Conservation (phyloP, 1,140 invertebrate species). For the Drosophila lowei region DNA sequence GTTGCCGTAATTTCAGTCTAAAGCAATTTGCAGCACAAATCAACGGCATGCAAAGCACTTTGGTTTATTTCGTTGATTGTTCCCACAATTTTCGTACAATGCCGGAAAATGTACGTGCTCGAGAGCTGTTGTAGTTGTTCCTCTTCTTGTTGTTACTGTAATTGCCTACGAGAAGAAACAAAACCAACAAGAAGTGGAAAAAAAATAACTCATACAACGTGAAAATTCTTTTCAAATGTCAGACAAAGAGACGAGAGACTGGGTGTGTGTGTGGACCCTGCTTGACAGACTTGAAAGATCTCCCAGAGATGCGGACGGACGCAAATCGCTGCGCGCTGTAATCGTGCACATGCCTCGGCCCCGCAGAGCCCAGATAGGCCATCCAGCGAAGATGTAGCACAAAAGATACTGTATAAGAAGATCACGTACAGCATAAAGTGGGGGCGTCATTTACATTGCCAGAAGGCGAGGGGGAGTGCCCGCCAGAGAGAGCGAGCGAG, state of each 20-base stretch:
- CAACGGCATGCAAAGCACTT: constrained; percentile 74
- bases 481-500: constrained; percentile 4
- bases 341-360: constrained; percentile 47
- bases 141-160: constrained; percentile 60
- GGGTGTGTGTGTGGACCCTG: constrained; percentile 23
- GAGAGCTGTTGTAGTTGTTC: constrained; percentile 35
- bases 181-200: constrained; percentile 22
- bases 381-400: constrained; percentile 55
- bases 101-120: constrained; percentile 77
- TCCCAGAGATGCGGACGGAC: constrained; percentile 47
- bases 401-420: constrained; percentile 64
- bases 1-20: constrained; percentile 42
- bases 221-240: constrained; percentile 79
- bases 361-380: constrained; percentile 37
- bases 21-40: constrained; percentile 55
- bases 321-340: constrained; percentile 53
- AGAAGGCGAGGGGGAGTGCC: constrained; percentile 20
- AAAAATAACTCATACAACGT: constrained; percentile 60
- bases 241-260: constrained; percentile 35
- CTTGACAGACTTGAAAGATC: constrained; percentile 75
- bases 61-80: constrained; percentile 76
- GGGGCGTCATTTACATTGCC: constrained; percentile 76
- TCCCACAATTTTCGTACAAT: constrained; percentile 79
- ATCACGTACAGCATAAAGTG: constrained; percentile 74
- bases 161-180: constrained; percentile 55